Base-by-base conservation (phyloP, 2,113 vertebrate genomes). In the Muntiacus muntjak region DNA sequence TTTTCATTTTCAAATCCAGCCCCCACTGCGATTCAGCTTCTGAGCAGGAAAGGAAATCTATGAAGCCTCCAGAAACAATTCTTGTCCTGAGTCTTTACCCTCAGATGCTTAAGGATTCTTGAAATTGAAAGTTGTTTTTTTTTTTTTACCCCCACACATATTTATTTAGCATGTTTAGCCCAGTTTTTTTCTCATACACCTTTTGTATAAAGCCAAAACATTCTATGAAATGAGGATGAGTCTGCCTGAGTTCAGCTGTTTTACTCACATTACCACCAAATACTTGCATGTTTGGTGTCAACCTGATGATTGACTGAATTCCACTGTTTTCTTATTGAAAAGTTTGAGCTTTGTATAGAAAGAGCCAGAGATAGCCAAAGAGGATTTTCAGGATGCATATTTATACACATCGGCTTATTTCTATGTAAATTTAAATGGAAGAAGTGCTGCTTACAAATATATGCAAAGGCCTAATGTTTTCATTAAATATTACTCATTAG, bases 401-500 rank as follows among this genome's bases (percentile, higher is more conserved):
- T 91, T 98, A 78, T 52, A 96, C 74, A 17, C 67, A 89, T 1
- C 94, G 67, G 96, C 94, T 97, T 96, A 95, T 95, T 98, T 98
- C 62, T 94, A 96, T 94, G 96, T 95, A 97, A 95, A 96, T 98
- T 97, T 98, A 97, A 98, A 96, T 55, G 91, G 93, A 76, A 79
- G 83, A 54, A 96, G 92, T 82, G 94, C 95, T 98, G 97, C 91
- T 94, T 87, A 97, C 97, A 95, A 98, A 97, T 97, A 97, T 93
- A 98, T 97, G 97, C 78, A 98, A 85, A 91, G 95, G 95, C 91
- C 82, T 93, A 96, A 98, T 98, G 98, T 97, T 98, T 98, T 98
- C 97, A 97, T 97, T 98, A 98, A 97, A 87, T 98, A 97, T 98
- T 98, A 92, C 98, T 98, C 97, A 97, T 98, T 98, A 98, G 96